These are phyloP conservation scores for Solen grandis DNA, from an alignment of 1,140 invertebrate species.

Conservation along the genomic window DNA sequence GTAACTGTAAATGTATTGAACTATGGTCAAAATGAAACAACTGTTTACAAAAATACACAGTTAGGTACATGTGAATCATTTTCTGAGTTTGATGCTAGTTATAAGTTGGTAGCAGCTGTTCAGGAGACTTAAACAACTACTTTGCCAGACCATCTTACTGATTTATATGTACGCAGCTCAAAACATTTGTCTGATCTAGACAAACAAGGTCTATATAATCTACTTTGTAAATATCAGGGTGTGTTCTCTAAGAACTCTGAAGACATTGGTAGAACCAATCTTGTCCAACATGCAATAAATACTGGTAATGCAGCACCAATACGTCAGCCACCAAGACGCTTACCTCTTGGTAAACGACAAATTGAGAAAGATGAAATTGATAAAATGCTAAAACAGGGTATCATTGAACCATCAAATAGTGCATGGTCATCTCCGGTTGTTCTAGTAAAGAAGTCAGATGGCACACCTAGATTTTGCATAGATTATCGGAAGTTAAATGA, in stretches of 20 bases:
- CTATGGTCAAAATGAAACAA: neutral
- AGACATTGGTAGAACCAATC: neutral
- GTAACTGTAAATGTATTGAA: neutral
- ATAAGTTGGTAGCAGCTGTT: neutral
- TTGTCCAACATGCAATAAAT: conserved; percentile 29
- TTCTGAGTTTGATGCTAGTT: neutral
- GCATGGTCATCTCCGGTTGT: conserved; percentile 60
- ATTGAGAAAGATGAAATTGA: conserved; percentile 13
- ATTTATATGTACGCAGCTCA: no score
- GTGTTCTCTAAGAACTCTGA: neutral
- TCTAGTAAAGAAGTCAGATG: no score
- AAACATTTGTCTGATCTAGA: neutral
- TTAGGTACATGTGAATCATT: conserved; percentile 2
- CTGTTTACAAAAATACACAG: neutral
- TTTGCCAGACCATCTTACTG: no score
- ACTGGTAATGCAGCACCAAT: conserved; percentile 33
- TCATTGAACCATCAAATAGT: conserved; percentile 44
- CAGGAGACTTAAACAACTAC: neutral
- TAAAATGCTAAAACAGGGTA: conserved; percentile 29
- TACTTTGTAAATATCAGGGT: neutral
- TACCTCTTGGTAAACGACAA: conserved; percentile 11
- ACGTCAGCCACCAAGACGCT: conserved; percentile 1
- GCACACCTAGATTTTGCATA: conserved; percentile 62
- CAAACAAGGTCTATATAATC: neutral
- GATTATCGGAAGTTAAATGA: conserved; percentile 68